A percentile compares a stretch with the other conserved stretches of the same genome.
phyloP scores from a whole-genome alignment of 2,888 invertebrate genomes.

The Protodeltote pygarga region DNA sequence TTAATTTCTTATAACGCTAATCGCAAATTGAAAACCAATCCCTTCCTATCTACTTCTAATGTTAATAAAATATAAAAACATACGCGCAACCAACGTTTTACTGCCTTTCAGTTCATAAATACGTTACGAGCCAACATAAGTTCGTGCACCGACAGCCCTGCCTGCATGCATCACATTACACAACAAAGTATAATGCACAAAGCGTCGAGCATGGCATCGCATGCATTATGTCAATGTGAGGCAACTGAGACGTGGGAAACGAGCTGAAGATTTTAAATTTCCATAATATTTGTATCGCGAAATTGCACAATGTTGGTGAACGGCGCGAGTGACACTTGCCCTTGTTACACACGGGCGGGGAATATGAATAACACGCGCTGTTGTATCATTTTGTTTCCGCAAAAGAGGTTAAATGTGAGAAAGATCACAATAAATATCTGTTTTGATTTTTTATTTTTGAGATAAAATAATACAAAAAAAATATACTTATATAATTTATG shows the following conservation, averaged over 20 bases:
- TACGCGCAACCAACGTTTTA: neutral
- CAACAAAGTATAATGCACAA: slow-evolving; percentile 58
- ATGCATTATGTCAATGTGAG: slow-evolving; percentile 72
- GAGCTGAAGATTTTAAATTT: slow-evolving; percentile 72
- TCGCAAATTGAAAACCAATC: too few relatives aligned
- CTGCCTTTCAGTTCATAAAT: neutral
- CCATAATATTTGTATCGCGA: slow-evolving; percentile 79
- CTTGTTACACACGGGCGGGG: slow-evolving; percentile 36
- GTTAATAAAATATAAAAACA: too few relatives aligned
- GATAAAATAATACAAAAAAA: too few relatives aligned
- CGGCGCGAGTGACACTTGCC: slow-evolving; percentile 29
- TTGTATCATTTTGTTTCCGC: too few relatives aligned
- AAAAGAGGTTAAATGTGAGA: too few relatives aligned
- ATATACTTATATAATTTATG: too few relatives aligned
- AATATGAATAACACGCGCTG: slow-evolving; percentile 5
- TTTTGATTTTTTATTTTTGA: too few relatives aligned
- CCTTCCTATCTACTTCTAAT: too few relatives aligned
- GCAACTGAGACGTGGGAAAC: slow-evolving; percentile 77
- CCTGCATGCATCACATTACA: slow-evolving; percentile 47
- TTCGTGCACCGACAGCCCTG: slow-evolving; percentile 30
- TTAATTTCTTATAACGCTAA: too few relatives aligned
- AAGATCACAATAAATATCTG: too few relatives aligned
- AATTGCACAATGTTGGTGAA: slow-evolving; percentile 64
- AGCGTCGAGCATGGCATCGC: slow-evolving; percentile 64
- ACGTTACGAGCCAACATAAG: slow-evolving; percentile 9